Percentiles rank a stretch among this genome's conserved stretches.
These are phyloP conservation scores for Scelioninae gen. 1 DNA, from an alignment of 2,888 invertebrate species.

Conservation along the genomic window DNA sequence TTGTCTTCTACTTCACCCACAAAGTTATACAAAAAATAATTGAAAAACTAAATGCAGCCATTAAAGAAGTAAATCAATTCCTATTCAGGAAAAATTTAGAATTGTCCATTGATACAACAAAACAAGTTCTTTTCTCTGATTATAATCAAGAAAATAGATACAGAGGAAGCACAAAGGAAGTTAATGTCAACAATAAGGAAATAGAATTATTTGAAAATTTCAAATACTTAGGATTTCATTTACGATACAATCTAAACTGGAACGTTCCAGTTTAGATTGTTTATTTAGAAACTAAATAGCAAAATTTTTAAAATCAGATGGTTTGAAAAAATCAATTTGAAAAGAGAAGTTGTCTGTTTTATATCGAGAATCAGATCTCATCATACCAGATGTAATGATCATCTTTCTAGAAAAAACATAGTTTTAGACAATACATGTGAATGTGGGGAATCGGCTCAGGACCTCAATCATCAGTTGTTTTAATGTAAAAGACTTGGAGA, in stretches of 20 bases:
- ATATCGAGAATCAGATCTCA: too few relatives aligned
- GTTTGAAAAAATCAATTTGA: too few relatives aligned
- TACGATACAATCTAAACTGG: constrained; percentile 25
- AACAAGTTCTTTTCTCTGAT: not conserved
- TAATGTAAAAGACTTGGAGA: too few relatives aligned
- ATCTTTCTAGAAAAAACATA: too few relatives aligned
- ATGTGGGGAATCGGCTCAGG: too few relatives aligned
- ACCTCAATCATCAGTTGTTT: too few relatives aligned
- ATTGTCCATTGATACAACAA: constrained; percentile 5
- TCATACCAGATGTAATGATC: too few relatives aligned
- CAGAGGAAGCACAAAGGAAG: not conserved
- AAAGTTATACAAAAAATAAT: not conserved
- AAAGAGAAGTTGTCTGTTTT: too few relatives aligned
- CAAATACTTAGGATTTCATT: constrained; percentile 1
- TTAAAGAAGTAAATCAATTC: not conserved
- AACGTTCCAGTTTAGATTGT: too few relatives aligned
- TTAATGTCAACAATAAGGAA: not conserved
- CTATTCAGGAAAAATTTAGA: not conserved
- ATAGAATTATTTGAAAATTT: not conserved
- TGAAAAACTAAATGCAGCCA: not conserved
- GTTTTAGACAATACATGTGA: too few relatives aligned
- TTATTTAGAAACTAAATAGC: too few relatives aligned
- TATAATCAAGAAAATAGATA: constrained; percentile 1
- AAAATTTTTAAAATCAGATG: too few relatives aligned
- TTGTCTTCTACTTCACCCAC: not conserved